Evolutionary conservation across 2,113 vertebrate species (phyloP).

Genomic region (Ceuthmochares aereus): DNA sequence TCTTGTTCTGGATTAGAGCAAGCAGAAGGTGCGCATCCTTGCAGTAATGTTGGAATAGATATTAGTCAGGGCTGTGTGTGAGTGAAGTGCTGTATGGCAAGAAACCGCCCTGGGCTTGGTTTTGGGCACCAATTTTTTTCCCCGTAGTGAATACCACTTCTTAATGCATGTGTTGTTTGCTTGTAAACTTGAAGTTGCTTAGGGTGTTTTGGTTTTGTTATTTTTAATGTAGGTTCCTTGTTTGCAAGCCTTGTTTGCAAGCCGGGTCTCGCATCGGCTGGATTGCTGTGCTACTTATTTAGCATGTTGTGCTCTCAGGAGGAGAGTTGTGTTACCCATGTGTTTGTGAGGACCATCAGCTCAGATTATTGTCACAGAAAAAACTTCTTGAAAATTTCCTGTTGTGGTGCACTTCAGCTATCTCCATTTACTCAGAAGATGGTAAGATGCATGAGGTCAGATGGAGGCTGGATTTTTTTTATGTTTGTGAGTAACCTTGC

Average conservation of each 20-base stretch:
- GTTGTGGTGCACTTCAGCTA: background rate
- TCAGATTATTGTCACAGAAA: conserved; percentile 5
- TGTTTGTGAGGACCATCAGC: conserved; percentile 7
- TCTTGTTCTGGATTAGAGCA: background rate
- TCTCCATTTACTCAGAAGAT: background rate
- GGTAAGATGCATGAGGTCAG: conserved; percentile 24
- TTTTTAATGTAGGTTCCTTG: background rate
- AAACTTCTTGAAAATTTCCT: background rate
- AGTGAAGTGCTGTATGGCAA: background rate
- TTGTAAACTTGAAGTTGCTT: conserved; percentile 51
- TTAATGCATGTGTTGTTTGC: conserved; percentile 51
- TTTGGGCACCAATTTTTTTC: background rate
- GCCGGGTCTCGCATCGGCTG: conserved; percentile 29
- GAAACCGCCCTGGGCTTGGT: background rate
- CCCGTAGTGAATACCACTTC: background rate
- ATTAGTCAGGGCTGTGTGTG: background rate
- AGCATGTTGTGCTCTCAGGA: conserved; percentile 9
- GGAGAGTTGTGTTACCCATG: conserved; percentile 3
- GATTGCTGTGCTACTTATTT: conserved; percentile 38
- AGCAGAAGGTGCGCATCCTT: background rate
- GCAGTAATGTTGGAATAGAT: background rate
- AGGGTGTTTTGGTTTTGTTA: conserved; percentile 50
- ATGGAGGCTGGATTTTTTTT: background rate
- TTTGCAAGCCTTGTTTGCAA: conserved; percentile 54
- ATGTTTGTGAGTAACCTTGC: background rate